A percentile compares a stretch with the other conserved stretches of the same genome.
These are phyloP conservation scores for Pyrrhia umbra DNA, from an alignment of 2,888 invertebrate species.

Conservation along the genomic window DNA sequence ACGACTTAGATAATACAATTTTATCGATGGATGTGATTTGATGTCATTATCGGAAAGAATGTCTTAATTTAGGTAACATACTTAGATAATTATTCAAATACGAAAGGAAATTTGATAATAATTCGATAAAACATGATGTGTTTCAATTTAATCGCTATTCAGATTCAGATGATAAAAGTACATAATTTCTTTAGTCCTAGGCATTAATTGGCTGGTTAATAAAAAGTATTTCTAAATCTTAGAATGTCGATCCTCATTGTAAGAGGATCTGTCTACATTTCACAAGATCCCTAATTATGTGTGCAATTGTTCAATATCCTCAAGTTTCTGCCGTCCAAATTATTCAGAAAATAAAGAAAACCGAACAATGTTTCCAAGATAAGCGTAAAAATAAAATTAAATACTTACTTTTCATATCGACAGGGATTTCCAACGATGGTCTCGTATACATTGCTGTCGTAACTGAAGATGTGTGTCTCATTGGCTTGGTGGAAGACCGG, in stretches of 20 bases:
- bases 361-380: background rate
- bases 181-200: too few relatives aligned
- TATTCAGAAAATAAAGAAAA: background rate
- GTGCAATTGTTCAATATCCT: too few relatives aligned
- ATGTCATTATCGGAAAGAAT: conserved; percentile 8
- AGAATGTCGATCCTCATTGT: too few relatives aligned
- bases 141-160: background rate
- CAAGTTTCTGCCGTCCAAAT: too few relatives aligned
- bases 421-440: conserved; percentile 91
- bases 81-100: conserved; percentile 10
- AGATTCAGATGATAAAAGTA: too few relatives aligned
- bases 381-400: background rate
- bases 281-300: too few relatives aligned
- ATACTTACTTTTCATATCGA: conserved; percentile 85
- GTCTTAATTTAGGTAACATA: conserved; percentile 3
- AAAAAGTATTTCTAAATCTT: too few relatives aligned
- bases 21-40: conserved; percentile 28
- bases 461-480: conserved; percentile 84
- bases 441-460: conserved; percentile 86
- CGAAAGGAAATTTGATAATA: conserved; percentile 10
- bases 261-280: too few relatives aligned
- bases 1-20: conserved; percentile 10
- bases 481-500: conserved; percentile 89
- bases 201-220: too few relatives aligned
- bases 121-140: background rate